Conservation (phyloP, 2,888 invertebrate species). For the Chrysina gloriosa region DNA sequence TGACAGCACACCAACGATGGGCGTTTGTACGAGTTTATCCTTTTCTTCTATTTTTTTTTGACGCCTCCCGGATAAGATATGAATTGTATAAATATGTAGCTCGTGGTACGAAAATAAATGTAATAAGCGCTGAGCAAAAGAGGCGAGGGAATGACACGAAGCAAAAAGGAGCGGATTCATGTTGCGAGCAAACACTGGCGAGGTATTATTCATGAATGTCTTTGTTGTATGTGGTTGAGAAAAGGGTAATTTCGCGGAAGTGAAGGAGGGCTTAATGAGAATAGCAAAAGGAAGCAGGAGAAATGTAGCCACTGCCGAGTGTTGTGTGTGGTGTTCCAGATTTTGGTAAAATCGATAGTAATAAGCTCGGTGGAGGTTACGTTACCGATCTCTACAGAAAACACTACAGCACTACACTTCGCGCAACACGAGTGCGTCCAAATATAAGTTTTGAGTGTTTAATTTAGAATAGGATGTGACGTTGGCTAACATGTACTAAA, state of each 20-base stretch:
- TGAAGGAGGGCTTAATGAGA: constrained; percentile 14
- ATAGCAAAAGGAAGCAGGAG: constrained; percentile 11
- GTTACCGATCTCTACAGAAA: too few species aligned
- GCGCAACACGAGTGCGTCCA: too few species aligned
- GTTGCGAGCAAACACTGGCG: neutral
- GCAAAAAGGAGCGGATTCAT: neutral
- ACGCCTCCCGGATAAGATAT: neutral
- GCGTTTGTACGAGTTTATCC: constrained; percentile 8
- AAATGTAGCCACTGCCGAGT: constrained; percentile 4
- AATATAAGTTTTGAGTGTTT: too few species aligned
- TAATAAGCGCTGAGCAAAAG: neutral
- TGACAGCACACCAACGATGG: neutral
- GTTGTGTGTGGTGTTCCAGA: constrained; percentile 11
- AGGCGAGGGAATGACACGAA: neutral
- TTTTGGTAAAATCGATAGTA: constrained; percentile 18
- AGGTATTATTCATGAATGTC: constrained; percentile 23
- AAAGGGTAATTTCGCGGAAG: constrained; percentile 12
- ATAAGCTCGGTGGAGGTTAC: too few species aligned
- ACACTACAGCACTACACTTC: too few species aligned
- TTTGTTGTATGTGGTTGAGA: constrained; percentile 16
- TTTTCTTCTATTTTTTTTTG: neutral
- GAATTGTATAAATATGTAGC: neutral
- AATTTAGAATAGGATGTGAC: too few species aligned
- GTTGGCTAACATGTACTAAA: too few species aligned
- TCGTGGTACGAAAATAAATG: constrained; percentile 3